Evolutionary conservation across 1,140 invertebrate genomes (phyloP), one percentile per base, ranked within the genome.

Genomic region (Thaumatotibia leucotreta): DNA sequence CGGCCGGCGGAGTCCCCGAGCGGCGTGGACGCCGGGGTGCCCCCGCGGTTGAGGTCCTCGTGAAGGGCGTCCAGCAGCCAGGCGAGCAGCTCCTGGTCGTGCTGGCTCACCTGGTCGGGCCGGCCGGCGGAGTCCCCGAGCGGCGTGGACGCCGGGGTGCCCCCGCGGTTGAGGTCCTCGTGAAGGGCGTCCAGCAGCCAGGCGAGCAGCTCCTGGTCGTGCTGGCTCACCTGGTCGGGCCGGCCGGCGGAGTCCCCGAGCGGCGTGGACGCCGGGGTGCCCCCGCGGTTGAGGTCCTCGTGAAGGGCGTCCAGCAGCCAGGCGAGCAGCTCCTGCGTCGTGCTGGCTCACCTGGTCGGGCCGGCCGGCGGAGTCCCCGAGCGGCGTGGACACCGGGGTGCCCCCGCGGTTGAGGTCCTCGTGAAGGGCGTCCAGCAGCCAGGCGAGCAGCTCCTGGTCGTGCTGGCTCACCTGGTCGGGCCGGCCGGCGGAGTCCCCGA

Each of bases 101-200:
- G 27, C 27, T 29, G 27, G 27, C 27, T 33, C 10, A 66, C 65
- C 39, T 66, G 54, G 27, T 62, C 33, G 11, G 58, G 35, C 14
- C 27, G 49, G 49, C 17, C 49, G 49, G 2, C 17, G 31, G 8
- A 35, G 33, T 31, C 22, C 17, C 31, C 2, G 31, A 17, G 9
- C 14, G 20, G 95, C 94, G 45, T 1, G 33, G 33, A 14, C 3
- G 8, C 1, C 10, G 33, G 9, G 50, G 0, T 61, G 33, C 33
- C 65, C n/a, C n/a, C n/a, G n/a, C 58, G 3, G 85, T 97, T 97
- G 24, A 97, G 91, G 89, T 97, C 96, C 91, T 97, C 96, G 84
- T 97, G 96, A 45, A 97, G 91, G 4, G 96, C 95, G 89, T 97
- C 96, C 67, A 97, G 83, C 14, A 97, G 86, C 92, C 96, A 97